phyloP scores from a whole-genome alignment of 1,140 invertebrate genomes.

The Drosophila yakuba region DNA sequence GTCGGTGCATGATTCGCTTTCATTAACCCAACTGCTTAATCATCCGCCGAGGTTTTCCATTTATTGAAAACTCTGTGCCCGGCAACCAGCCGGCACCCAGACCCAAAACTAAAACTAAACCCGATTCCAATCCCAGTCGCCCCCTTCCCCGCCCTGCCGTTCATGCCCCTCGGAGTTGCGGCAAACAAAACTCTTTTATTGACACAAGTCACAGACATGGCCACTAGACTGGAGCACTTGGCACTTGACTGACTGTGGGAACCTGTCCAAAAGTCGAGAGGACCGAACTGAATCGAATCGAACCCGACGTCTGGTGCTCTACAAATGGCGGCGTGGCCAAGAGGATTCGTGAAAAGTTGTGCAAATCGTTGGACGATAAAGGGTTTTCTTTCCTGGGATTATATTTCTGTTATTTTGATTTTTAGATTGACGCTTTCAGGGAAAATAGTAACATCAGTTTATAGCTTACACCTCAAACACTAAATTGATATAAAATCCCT shows the following conservation, averaged over 20 bases:
- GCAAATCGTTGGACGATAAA: neutral
- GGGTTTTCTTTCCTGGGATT: neutral
- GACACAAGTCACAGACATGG: conserved; percentile 67
- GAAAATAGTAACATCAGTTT: too few relatives aligned
- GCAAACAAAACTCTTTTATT: conserved; percentile 65
- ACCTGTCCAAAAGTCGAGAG: conserved; percentile 39
- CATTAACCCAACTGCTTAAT: conserved; percentile 81
- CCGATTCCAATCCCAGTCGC: neutral
- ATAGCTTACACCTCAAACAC: too few relatives aligned
- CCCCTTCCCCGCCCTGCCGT: neutral
- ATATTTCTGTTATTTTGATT: too few relatives aligned
- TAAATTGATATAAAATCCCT: too few relatives aligned
- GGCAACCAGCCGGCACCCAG: conserved; percentile 9
- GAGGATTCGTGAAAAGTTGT: conserved; percentile 16
- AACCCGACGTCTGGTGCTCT: conserved; percentile 9
- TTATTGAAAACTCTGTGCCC: conserved; percentile 58
- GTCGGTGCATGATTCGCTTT: conserved; percentile 77
- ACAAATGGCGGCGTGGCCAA: conserved; percentile 13
- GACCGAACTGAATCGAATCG: conserved; percentile 5
- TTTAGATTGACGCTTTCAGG: too few relatives aligned
- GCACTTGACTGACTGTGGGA: conserved; percentile 65
- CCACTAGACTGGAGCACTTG: conserved; percentile 46
- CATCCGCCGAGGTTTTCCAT: conserved; percentile 60
- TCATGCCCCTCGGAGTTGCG: conserved; percentile 1
- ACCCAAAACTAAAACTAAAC: neutral